phyloP scores from a whole-genome alignment of 2,888 invertebrate genomes.

The Parnassius orleans region DNA sequence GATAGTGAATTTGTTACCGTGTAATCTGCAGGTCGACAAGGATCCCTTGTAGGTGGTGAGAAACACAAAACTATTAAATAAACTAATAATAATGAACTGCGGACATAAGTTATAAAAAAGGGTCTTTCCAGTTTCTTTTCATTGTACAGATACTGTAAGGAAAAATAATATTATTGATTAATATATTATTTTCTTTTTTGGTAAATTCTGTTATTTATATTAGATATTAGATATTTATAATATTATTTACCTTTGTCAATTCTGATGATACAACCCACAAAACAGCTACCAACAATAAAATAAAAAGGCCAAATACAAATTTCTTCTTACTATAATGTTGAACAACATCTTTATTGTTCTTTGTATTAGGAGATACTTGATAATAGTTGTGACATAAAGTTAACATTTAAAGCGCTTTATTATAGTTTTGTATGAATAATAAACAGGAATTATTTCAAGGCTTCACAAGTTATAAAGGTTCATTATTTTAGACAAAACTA shows the following conservation, averaged over 20 bases:
- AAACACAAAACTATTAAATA: slow-evolving; percentile 94
- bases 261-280: slow-evolving; percentile 98
- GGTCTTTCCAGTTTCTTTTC: slow-evolving; percentile 95
- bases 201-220: neutral
- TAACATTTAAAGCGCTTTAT: slow-evolving; percentile 64
- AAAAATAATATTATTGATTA: slow-evolving; percentile 1
- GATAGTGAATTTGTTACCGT: slow-evolving; percentile 74
- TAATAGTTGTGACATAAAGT: slow-evolving; percentile 77
- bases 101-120: slow-evolving; percentile 97
- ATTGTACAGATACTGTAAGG: slow-evolving; percentile 88
- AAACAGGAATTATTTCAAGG: slow-evolving; percentile 27
- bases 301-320: slow-evolving; percentile 90
- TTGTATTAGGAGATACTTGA: slow-evolving; percentile 62
- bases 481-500: slow-evolving; percentile 23
- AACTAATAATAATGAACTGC: slow-evolving; percentile 95
- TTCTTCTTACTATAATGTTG: slow-evolving; percentile 64
- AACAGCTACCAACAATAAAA: slow-evolving; percentile 94
- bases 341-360: slow-evolving; percentile 62
- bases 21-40: slow-evolving; percentile 88
- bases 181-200: too few species aligned
- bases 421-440: slow-evolving; percentile 20
- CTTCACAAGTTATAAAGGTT: slow-evolving; percentile 26
- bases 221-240: neutral
- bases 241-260: slow-evolving; percentile 89
- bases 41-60: slow-evolving; percentile 94